Evolutionary conservation across 2,113 vertebrate species (phyloP).

Genomic region (Pangasianodon hypophthalmus): DNA sequence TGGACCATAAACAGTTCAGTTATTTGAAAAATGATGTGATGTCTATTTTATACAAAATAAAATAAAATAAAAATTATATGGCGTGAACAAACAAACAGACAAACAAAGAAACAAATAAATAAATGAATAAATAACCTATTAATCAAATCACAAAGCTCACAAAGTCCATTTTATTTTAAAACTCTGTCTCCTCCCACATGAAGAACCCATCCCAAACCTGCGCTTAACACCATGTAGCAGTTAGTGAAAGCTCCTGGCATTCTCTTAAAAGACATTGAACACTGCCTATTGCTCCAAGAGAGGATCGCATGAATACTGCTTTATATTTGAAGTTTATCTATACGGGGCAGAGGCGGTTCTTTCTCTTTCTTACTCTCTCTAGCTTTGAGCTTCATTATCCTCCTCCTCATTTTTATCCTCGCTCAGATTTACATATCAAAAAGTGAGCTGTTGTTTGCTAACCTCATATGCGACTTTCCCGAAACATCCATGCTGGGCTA

Average conservation of each 20-base stretch:
- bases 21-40: neutral
- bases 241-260: slow-evolving; percentile 47
- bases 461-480: slow-evolving; percentile 46
- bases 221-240: slow-evolving; percentile 32
- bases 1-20: neutral
- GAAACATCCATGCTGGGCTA: slow-evolving; percentile 47
- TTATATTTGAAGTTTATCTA: slow-evolving; percentile 54
- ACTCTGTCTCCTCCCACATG: slow-evolving; percentile 9
- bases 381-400: slow-evolving; percentile 56
- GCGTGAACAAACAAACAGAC: neutral
- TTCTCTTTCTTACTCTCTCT: slow-evolving; percentile 30
- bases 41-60: neutral
- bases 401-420: slow-evolving; percentile 55
- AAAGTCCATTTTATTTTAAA: slow-evolving; percentile 10
- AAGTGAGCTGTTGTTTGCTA: slow-evolving; percentile 48
- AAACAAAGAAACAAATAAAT: neutral
- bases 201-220: slow-evolving; percentile 34
- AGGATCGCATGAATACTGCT: slow-evolving; percentile 44
- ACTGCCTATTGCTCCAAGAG: slow-evolving; percentile 47
- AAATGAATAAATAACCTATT: neutral
- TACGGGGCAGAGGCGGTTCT: slow-evolving; percentile 43
- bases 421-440: slow-evolving; percentile 60
- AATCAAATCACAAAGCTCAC: neutral
- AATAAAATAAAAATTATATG: neutral
- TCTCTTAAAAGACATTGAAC: slow-evolving; percentile 48